Percentiles rank a stretch among this genome's conserved stretches.
Evolutionary conservation across 1,140 invertebrate genomes (phyloP).

Genomic region (Euglossa dilemma): DNA sequence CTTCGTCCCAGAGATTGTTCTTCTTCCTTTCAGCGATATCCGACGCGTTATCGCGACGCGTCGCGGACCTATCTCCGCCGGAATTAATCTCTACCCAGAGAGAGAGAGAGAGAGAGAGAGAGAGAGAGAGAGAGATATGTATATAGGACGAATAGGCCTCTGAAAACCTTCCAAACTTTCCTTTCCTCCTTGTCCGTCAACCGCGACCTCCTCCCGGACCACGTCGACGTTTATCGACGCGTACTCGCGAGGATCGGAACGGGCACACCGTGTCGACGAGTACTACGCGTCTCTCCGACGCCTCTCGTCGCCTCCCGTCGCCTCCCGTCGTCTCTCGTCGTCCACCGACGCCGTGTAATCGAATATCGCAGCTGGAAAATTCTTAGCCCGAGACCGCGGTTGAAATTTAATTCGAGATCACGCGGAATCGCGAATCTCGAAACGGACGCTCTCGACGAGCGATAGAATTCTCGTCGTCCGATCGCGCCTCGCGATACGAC

Average conservation of each 20-base stretch:
- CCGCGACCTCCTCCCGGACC: no score
- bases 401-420: conserved; percentile 32
- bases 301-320: background rate
- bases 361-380: conserved; percentile 12
- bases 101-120: no score
- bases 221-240: background rate
- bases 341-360: conserved; percentile 7
- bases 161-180: no score
- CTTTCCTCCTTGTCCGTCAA: background rate
- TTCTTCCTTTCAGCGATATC: conserved; percentile 11
- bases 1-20: background rate
- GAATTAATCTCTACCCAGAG: no score
- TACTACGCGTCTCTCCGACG: background rate
- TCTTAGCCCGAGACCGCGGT: conserved; percentile 16
- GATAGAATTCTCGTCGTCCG: background rate
- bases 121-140: no score
- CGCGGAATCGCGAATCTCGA: background rate
- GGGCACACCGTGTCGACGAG: background rate
- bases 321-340: no score
- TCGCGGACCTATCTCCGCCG: background rate
- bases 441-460: background rate
- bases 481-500: no score
- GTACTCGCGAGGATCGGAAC: background rate
- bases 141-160: no score
- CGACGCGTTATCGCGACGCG: background rate